Evolutionary conservation across 2,113 vertebrate genomes (phyloP), one percentile per base, ranked within the genome.

Genomic region (Tetrao urogallus): DNA sequence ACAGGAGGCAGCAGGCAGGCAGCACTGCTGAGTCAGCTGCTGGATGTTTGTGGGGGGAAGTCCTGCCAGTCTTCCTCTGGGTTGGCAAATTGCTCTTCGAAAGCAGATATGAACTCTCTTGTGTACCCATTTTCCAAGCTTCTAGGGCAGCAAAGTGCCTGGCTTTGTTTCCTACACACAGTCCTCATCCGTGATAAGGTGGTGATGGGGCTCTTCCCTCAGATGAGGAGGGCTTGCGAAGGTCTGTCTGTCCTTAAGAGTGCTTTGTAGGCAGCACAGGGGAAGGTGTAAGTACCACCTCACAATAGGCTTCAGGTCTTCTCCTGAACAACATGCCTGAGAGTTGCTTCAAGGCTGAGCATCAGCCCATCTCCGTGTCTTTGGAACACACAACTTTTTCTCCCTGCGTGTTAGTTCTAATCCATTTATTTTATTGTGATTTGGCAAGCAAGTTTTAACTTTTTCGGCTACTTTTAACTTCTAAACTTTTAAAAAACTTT

Each of bases 81-180:
- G 48, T n/a, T 63, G 70, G 20, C 67, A 63, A 58, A 67, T 34
- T 79, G 40, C 20, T 92, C 36, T 81, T 73, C 2, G 6, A 45
- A 87, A 82, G 58, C 34, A 75, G 71, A 32, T 36, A 0, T 0
- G 1, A 61, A 64, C 54, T 9, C n/a, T 63, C 0, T 0, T 38
- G 22, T 54, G 45, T 58, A n/a, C 24, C 54, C 65, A 6, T 50
- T 63, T 52, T 58, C 36, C 50, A 48, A 45, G 19, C 36, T 81
- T 72, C 17, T 42, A 22, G 86, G 67, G 73, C 30, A 78, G 34
- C n/a, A 57, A 38, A 70, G 40, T 64, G 11, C 43, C 36, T 64
- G 73, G 5, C 30, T 54, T 82, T 14, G 13, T 38, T 75, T 88
- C 30, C 54, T 64, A 5, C 73, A n/a, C 38, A 24, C 10, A 54